phyloP scores from a whole-genome alignment of 2,797 vertebrate species.

The Protonibea diacanthus region DNA sequence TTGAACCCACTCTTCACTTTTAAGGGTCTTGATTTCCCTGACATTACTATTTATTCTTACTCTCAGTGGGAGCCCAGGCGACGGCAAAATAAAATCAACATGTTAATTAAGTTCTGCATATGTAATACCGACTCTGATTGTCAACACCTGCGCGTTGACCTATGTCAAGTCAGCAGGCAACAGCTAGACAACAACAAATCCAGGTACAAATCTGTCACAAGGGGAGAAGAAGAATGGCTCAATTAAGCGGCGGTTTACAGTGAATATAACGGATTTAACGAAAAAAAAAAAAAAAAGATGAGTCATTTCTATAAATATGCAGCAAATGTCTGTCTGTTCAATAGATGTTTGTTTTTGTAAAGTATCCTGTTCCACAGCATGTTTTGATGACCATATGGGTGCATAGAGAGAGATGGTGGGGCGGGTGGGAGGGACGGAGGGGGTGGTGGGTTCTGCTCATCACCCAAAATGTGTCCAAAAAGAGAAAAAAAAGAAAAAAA shows the following conservation, averaged over 20 bases:
- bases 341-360: constrained; percentile 29
- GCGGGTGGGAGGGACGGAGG: neutral
- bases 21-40: constrained; percentile 43
- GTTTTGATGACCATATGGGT: constrained; percentile 67
- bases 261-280: neutral
- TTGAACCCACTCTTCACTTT: constrained; percentile 11
- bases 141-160: constrained; percentile 50
- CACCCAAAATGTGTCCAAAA: constrained; percentile 53
- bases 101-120: constrained; percentile 54
- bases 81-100: constrained; percentile 44
- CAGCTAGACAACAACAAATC: neutral
- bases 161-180: constrained; percentile 41
- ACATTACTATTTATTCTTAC: constrained; percentile 43
- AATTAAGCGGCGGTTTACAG: neutral
- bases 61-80: constrained; percentile 23
- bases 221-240: constrained; percentile 1
- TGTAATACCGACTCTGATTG: constrained; percentile 50
- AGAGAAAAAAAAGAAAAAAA: neutral
- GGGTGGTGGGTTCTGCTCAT: constrained; percentile 24
- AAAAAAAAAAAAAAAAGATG: neutral
- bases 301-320: constrained; percentile 37
- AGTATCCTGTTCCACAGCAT: constrained; percentile 43
- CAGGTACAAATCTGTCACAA: constrained; percentile 3
- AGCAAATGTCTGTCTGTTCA: constrained; percentile 18
- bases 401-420: neutral